Evolutionary conservation across 2,888 invertebrate genomes (phyloP).

Genomic region (Andrena praecox): DNA sequence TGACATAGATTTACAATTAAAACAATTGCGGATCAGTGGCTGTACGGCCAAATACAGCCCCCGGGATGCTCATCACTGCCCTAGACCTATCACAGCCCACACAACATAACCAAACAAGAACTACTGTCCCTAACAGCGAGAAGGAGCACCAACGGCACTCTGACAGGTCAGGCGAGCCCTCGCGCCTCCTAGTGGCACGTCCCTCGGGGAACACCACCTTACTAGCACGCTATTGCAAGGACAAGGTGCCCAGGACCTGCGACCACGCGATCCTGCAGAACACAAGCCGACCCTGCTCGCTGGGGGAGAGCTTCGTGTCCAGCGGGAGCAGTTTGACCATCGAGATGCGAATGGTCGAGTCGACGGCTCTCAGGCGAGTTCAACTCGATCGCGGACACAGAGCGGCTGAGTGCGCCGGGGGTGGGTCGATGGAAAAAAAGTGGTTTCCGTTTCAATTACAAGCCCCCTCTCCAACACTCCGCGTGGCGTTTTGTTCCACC

Average conservation of each 20-base stretch:
- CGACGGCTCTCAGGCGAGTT: constrained; percentile 92
- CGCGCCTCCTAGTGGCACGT: constrained; percentile 72
- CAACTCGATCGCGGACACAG: constrained; percentile 18
- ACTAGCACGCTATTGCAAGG: constrained; percentile 93
- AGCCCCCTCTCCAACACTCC: constrained; percentile 14
- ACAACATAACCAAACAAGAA: no score
- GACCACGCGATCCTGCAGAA: constrained; percentile 91
- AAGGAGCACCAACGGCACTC: constrained; percentile 81
- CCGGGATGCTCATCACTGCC: no score
- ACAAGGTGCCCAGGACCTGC: constrained; percentile 92
- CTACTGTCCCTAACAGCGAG: constrained; percentile 78
- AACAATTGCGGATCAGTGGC: no score
- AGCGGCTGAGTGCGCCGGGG: no score
- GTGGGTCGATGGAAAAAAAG: neutral
- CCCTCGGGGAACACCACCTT: constrained; percentile 91
- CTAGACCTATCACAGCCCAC: no score
- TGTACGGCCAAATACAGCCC: no score
- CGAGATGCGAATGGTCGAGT: constrained; percentile 92
- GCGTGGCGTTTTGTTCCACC: constrained; percentile 35
- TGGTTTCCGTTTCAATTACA: constrained; percentile 48
- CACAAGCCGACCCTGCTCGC: constrained; percentile 89
- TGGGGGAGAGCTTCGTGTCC: constrained; percentile 93
- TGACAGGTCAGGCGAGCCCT: constrained; percentile 71
- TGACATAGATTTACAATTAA: no score
- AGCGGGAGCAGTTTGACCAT: constrained; percentile 92